Base-by-base conservation (phyloP, 64 coral and sea anemone species). In the Porites lutea region DNA sequence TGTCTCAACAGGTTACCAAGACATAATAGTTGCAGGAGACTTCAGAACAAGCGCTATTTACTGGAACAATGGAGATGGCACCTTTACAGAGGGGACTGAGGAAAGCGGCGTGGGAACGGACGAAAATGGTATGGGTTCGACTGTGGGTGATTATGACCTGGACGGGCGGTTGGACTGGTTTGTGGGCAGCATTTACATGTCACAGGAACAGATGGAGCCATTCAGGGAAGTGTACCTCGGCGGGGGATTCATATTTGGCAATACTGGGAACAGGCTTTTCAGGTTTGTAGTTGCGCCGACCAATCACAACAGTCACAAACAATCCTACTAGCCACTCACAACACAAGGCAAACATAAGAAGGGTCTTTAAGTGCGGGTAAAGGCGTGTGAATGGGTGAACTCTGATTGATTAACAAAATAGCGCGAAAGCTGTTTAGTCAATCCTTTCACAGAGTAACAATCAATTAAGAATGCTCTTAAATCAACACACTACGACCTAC, bases 121-220 rank as follows among this genome's bases (percentile, higher is more conserved):
- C 48, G 97, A 99, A 74, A 99, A 99, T 86, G 97, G 97, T 6
- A 99, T 99, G 97, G 97, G 97, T 14, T 96, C 91, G 1, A 96
- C 97, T 62, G 79, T 99, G 37, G 94, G 91, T 0, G 97, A 99
- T 64, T 77, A 88, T 80, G 91, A 99, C 89, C 88, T 96, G 52
- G 92, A 99, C 54, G 97, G 97, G 3, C 75, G 63, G 80, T 94
- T 94, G 65, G 97, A 99, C 20, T 99, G 97, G 97, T 96, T 99
- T 65, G 4, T 99, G 49, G 91, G 91, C 27, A 99, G 97, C 7
- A 99, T 99, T 53, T 86, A 96, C 78, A 99, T 99, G 51, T 94
- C 94, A 0, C 54, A 87, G 21, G 92, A 96, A 77, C 94, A 99
- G 54, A 96, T 96, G 88, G 89, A 94, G 52, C 97, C 97, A 48